Percentiles rank a stretch among this genome's conserved stretches.
Evolutionary conservation across 2,888 invertebrate species (phyloP).

Genomic region (Augochlorella aurata): DNA sequence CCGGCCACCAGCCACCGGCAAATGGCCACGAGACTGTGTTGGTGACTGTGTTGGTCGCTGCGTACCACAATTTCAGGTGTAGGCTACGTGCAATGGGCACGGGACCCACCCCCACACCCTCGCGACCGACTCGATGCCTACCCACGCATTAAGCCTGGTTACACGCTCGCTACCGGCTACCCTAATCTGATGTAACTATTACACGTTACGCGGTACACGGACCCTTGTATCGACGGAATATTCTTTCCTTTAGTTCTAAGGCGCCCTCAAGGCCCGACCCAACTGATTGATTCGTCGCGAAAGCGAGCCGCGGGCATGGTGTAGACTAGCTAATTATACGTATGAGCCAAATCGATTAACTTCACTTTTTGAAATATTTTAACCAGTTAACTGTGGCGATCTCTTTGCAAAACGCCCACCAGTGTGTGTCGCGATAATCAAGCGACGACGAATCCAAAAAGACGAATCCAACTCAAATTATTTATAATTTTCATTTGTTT

Average conservation of each 20-base stretch:
- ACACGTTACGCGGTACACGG: constrained; percentile 72
- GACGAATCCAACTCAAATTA: too few species aligned
- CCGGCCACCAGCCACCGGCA: constrained; percentile 20
- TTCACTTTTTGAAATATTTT: too few species aligned
- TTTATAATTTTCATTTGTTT: too few species aligned
- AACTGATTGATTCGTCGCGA: constrained; percentile 32
- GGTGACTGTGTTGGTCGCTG: constrained; percentile 27
- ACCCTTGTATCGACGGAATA: constrained; percentile 31
- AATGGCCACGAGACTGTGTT: constrained; percentile 33
- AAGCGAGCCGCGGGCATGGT: background rate
- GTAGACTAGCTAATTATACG: too few species aligned
- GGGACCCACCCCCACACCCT: constrained; percentile 32
- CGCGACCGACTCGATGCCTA: constrained; percentile 64
- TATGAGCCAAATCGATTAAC: too few species aligned
- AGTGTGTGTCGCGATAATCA: too few species aligned
- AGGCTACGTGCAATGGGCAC: constrained; percentile 58
- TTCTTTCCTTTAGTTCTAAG: constrained; percentile 21
- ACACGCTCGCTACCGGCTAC: constrained; percentile 66
- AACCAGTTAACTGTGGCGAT: too few species aligned
- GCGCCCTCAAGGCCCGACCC: background rate
- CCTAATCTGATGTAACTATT: constrained; percentile 79
- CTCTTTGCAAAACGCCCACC: too few species aligned
- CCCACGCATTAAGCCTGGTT: constrained; percentile 73
- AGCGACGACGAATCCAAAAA: too few species aligned
- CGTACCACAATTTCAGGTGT: constrained; percentile 51